Evolutionary conservation across 2,113 vertebrate species (phyloP).

Genomic region (Muscicapa adusta): DNA sequence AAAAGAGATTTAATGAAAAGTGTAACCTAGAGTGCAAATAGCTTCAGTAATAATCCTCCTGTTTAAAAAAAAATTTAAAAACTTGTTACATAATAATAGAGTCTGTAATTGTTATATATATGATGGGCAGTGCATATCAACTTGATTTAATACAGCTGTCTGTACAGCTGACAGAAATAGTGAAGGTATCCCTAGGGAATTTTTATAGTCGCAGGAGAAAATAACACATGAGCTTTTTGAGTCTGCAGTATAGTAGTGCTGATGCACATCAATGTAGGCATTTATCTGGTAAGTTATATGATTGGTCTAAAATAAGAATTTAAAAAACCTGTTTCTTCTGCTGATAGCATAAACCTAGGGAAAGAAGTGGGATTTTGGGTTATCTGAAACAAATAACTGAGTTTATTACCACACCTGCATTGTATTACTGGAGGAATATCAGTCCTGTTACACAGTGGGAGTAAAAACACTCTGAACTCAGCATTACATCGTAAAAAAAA

Average conservation of each 20-base stretch:
- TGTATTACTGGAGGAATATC: neutral
- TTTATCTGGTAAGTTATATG: neutral
- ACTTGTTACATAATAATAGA: neutral
- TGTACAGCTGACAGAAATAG: neutral
- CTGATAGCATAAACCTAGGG: neutral
- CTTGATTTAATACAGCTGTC: constrained; percentile 7
- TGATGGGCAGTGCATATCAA: neutral
- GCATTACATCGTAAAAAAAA: neutral
- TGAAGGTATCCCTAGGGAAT: neutral
- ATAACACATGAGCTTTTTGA: neutral
- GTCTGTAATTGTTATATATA: neutral
- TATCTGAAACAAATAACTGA: neutral
- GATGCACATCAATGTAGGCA: neutral
- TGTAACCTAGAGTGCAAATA: neutral
- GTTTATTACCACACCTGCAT: neutral
- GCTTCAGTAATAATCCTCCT: neutral
- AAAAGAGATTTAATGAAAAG: neutral
- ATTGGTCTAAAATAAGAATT: neutral
- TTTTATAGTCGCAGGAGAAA: neutral
- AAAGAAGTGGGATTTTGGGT: neutral
- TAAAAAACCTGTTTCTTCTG: neutral
- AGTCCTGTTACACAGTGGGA: neutral
- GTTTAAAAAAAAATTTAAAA: neutral
- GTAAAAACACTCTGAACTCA: neutral
- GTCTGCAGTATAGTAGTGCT: neutral